These are phyloP conservation scores for Grammomys surdaster DNA, from an alignment of 2,113 vertebrate genomes.

Conservation along the genomic window DNA sequence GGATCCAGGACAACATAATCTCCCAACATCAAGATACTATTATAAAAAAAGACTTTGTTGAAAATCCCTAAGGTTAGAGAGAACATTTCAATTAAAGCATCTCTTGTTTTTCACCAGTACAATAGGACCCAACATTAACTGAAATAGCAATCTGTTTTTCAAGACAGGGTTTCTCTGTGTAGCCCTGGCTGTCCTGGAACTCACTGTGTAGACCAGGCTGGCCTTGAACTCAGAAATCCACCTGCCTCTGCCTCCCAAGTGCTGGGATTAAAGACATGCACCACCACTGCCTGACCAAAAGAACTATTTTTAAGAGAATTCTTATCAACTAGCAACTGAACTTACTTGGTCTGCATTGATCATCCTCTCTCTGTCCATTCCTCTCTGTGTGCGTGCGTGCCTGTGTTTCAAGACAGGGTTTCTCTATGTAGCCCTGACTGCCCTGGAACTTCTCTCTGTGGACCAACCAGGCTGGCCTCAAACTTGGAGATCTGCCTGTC, in stretches of 20 bases:
- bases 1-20: slow-evolving; percentile 15
- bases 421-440: neutral
- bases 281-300: neutral
- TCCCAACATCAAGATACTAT: neutral
- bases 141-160: slow-evolving; percentile 19
- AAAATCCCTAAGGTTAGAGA: slow-evolving; percentile 24
- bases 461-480: neutral
- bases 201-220: no score
- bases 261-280: no score
- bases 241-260: no score
- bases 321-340: neutral
- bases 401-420: neutral
- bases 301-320: slow-evolving; percentile 51
- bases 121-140: slow-evolving; percentile 42
- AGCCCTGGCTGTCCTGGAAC: no score
- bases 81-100: slow-evolving; percentile 56
- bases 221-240: no score
- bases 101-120: slow-evolving; percentile 26
- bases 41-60: neutral
- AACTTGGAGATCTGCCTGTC: no score
- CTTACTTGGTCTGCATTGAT: neutral
- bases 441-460: neutral
- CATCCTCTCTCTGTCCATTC: neutral
- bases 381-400: neutral
- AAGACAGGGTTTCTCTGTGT: no score